A percentile compares a stretch with the other conserved stretches of the same genome.
These are phyloP conservation scores for Microplitis manilae DNA, from an alignment of 2,888 invertebrate species.

Conservation along the genomic window DNA sequence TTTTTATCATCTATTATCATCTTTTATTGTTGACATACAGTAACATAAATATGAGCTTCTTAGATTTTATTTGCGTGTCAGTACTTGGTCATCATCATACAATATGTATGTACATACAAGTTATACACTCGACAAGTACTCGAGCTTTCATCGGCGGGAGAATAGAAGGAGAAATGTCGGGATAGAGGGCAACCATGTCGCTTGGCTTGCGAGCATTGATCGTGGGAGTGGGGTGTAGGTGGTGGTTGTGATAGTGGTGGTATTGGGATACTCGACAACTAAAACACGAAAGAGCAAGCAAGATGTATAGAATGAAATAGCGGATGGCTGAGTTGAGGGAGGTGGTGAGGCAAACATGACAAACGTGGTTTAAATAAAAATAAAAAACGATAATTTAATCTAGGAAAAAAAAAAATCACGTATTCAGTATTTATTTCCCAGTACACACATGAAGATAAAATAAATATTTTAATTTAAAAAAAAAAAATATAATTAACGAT, in stretches of 20 bases:
- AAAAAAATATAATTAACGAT: neutral
- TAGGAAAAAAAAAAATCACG: neutral
- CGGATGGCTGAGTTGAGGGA: constrained; percentile 41
- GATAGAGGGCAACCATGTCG: constrained; percentile 67
- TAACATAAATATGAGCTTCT: neutral
- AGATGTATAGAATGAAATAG: constrained; percentile 38
- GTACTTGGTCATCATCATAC: neutral
- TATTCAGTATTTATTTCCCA: neutral
- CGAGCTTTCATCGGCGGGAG: constrained; percentile 35
- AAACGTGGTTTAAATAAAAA: constrained; percentile 46
- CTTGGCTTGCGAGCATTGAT: constrained; percentile 68
- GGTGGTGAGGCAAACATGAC: constrained; percentile 37
- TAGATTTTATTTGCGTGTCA: neutral
- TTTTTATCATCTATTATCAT: neutral
- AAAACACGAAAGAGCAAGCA: constrained; percentile 49
- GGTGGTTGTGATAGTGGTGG: constrained; percentile 51
- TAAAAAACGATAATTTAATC: constrained; percentile 10
- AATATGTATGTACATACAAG: neutral
- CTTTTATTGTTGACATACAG: neutral
- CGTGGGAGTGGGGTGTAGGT: constrained; percentile 61
- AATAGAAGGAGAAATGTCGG: constrained; percentile 31
- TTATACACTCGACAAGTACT: constrained; percentile 8
- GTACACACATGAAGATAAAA: neutral
- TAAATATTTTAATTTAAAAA: neutral
- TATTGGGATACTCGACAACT: constrained; percentile 48